Evolutionary conservation across 1,140 invertebrate species (phyloP), one percentile per base, ranked within the genome.

Genomic region (Drosophila pallidifrons): DNA sequence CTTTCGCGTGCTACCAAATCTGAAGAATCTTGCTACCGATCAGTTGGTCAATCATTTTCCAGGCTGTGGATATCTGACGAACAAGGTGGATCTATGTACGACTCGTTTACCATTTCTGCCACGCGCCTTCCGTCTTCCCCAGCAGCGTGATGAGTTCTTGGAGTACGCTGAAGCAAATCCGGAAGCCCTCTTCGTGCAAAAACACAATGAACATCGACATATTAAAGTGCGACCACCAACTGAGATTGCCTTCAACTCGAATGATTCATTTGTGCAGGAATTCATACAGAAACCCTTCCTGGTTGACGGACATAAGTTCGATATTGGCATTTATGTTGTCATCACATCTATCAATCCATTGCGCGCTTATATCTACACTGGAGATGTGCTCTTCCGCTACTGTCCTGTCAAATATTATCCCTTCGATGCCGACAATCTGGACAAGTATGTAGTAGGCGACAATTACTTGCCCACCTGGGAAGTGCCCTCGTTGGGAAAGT

Each of bases 381-480:
- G 96, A 5, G 98, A 99, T 86, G 95, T 96, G 1, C 92, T 99
- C 3, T 96, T 99, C 79, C 96, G 96, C 74, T 99, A 99, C 93
- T 99, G 98, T 91, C 95, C 97, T 1, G 94, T 95, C n/a, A 95
- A 97, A 77, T 99, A 99, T 93, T 95, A 98, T 92, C 98, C 98
- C 1, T 99, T 99, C 91, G 96, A 99, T 93, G 92, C 95, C 0
- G 93, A 94, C 5, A 94, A 96, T 85, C 68, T 96, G 3, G 96
- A 99, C 79, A 98, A 99, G 85, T 99, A 99, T 91, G 97, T 99
- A 0, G 96, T 99, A 0, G 97, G 97, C 0, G 98, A 99, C 93
- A 96, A 99, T 92, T 99, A 99, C 88, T 93, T 98, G 49, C 98
- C 98, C 2, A 96, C 97, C 11, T 99, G 98, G 98, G 95, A 99